Evolutionary conservation across 2,797 vertebrate genomes (phyloP).

Genomic region (Sebastes goodei): DNA sequence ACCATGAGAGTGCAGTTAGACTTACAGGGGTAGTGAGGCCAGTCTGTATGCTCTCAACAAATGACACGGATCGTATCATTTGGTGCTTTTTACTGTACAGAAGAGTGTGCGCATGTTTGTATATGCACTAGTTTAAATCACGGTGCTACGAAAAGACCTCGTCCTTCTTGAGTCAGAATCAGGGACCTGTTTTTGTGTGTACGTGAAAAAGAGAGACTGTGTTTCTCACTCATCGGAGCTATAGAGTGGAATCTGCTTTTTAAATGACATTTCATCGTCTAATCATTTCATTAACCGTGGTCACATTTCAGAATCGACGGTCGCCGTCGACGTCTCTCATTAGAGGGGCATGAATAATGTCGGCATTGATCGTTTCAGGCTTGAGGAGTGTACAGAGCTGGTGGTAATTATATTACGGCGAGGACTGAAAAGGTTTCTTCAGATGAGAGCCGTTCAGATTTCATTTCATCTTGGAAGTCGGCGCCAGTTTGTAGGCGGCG

Average conservation of each 20-base stretch:
- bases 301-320: constrained; percentile 37
- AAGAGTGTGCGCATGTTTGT: constrained; percentile 19
- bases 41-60: constrained; percentile 14
- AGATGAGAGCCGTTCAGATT: constrained; percentile 2
- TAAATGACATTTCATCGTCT: constrained; percentile 11
- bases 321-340: constrained; percentile 25
- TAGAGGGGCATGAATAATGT: constrained; percentile 16
- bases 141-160: constrained; percentile 82
- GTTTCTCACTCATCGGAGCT: constrained; percentile 38
- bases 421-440: constrained; percentile 1
- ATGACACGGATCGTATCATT: constrained; percentile 35
- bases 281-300: constrained; percentile 40
- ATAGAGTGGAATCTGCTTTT: constrained; percentile 31
- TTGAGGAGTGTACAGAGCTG: constrained; percentile 17
- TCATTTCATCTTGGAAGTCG: constrained; percentile 3
- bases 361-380: constrained; percentile 16
- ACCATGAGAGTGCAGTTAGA: constrained; percentile 4
- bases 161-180: constrained; percentile 79
- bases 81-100: constrained; percentile 71
- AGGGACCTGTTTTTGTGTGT: constrained; percentile 71
- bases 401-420: constrained; percentile 11
- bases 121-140: constrained; percentile 74
- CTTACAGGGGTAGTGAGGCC: constrained; percentile 2
- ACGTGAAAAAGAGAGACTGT: constrained; percentile 18
- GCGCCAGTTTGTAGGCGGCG: constrained; percentile 4